Percentiles rank a stretch among this genome's conserved stretches.
phyloP scores from a whole-genome alignment of 2,888 invertebrate genomes.

The Trileptium ribeirensis region DNA sequence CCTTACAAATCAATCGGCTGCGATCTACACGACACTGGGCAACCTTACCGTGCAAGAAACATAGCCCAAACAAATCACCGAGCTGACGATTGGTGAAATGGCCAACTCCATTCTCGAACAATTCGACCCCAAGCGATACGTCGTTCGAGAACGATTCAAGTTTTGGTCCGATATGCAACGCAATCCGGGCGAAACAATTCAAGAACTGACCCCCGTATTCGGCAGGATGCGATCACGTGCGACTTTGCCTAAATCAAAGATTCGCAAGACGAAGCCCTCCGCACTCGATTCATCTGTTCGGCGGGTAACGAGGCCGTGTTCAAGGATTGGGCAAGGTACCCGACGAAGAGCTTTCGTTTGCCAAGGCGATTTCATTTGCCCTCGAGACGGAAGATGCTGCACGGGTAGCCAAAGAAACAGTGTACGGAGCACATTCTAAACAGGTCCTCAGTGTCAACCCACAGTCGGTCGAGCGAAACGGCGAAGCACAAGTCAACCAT shows the following conservation, averaged over 20 bases:
- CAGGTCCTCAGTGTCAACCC: not conserved
- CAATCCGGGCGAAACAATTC: constrained; percentile 24
- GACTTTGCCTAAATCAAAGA: constrained; percentile 35
- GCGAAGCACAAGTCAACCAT: too few species aligned
- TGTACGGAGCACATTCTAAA: not conserved
- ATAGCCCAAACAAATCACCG: too few species aligned
- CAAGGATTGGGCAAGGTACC: constrained; percentile 34
- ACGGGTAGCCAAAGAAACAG: not conserved
- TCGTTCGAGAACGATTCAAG: too few species aligned
- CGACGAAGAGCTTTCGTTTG: constrained; percentile 15
- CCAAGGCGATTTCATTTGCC: not conserved
- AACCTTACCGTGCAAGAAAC: too few species aligned
- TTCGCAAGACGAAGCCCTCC: constrained; percentile 32
- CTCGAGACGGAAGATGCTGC: not conserved
- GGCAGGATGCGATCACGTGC: constrained; percentile 31
- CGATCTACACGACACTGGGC: too few species aligned
- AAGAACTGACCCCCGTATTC: constrained; percentile 30
- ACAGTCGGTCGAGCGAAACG: too few species aligned
- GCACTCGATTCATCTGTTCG: constrained; percentile 32
- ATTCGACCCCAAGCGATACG: too few species aligned
- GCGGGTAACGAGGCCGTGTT: constrained; percentile 31
- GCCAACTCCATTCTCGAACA: too few species aligned
- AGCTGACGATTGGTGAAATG: too few species aligned
- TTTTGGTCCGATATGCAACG: constrained; percentile 35
- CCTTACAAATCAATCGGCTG: too few species aligned